Base-by-base conservation (phyloP, 2,888 invertebrate genomes). In the Therioaphis trifolii region DNA sequence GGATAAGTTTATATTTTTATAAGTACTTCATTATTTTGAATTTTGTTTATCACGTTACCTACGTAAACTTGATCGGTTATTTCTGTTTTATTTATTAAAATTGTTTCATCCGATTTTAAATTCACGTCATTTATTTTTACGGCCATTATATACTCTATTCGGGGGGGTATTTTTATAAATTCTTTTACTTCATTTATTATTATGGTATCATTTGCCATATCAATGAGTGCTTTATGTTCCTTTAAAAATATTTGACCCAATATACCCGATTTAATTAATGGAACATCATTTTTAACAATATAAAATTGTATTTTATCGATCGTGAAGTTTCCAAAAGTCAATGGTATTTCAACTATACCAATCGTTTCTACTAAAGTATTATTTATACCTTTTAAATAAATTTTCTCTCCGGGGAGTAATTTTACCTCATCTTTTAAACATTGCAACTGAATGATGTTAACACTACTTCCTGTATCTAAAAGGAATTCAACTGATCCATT, bases 211-310 rank as follows among this genome's bases (percentile, higher is more conserved):
- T 15, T 84, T 0, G 87, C 52, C 9, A 46, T 71, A 0, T 72
- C 12, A 1, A 87, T 18, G 69, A 87, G 86, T 11, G 84, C 15
- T 12, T 52, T 7, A 68, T 87, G 87, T 69, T 87, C 85, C 69
- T 86, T 46, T 46, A 46, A 46, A 46, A 46, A 46, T 14, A 9
- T 46, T 46, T 46, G 46, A 12, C 52, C 52, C 5, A 52, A 15
- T 52, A 52, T 52, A 4, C 52, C 52, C 2, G 52, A 52, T 15
- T 52, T 52, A 18, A 52, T 15, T 18, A 18, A 15, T 4, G 52
- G 52, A 15, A 52, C 52, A 2, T 2, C 18, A 15, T 52, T 18
- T 15, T 52, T 4, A 18, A 52, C 52, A 15, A 52, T 52, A 52
- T 52, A 52, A 15, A 52, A 55, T 21, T n/a, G n/a, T n/a, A 21